phyloP scores from a whole-genome alignment of 2,797 vertebrate genomes.

The Helostoma temminkii region DNA sequence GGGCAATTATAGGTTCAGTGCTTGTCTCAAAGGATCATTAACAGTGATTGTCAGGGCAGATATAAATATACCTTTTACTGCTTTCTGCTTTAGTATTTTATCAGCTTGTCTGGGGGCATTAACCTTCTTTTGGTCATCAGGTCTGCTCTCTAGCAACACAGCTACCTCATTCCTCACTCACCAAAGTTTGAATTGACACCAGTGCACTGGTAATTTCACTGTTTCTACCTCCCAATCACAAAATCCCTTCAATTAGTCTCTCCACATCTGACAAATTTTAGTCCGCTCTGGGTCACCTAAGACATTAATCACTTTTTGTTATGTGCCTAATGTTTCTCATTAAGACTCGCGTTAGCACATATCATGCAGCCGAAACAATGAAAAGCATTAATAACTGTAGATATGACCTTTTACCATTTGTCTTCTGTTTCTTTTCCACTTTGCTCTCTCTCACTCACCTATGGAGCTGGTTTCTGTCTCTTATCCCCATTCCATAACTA shows the following conservation, averaged over 20 bases:
- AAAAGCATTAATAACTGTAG: conserved; percentile 48
- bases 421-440: conserved; percentile 17
- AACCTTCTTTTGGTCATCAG: conserved; percentile 19
- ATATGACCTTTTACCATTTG: conserved; percentile 41
- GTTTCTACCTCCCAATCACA: conserved; percentile 27
- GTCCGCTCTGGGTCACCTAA: conserved; percentile 39
- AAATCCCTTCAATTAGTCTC: conserved; percentile 17
- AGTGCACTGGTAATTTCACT: conserved; percentile 14
- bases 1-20: conserved; percentile 43
- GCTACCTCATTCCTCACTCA: conserved; percentile 18
- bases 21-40: conserved; percentile 59
- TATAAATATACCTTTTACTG: conserved; percentile 28
- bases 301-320: conserved; percentile 46
- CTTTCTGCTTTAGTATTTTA: conserved; percentile 29
- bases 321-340: conserved; percentile 36
- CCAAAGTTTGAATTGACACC: conserved; percentile 56
- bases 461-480: conserved; percentile 27
- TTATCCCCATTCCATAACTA: conserved; percentile 54
- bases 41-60: conserved; percentile 22
- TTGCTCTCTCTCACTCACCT: conserved; percentile 7
- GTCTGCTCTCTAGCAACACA: conserved; percentile 11
- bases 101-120: conserved; percentile 35
- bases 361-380: conserved; percentile 44
- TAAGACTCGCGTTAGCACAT: conserved; percentile 37
- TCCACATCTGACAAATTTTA: conserved; percentile 20